Evolutionary conservation across 2,888 invertebrate species (phyloP), one percentile per base, ranked within the genome.

Genomic region (Diarsia rubi): DNA sequence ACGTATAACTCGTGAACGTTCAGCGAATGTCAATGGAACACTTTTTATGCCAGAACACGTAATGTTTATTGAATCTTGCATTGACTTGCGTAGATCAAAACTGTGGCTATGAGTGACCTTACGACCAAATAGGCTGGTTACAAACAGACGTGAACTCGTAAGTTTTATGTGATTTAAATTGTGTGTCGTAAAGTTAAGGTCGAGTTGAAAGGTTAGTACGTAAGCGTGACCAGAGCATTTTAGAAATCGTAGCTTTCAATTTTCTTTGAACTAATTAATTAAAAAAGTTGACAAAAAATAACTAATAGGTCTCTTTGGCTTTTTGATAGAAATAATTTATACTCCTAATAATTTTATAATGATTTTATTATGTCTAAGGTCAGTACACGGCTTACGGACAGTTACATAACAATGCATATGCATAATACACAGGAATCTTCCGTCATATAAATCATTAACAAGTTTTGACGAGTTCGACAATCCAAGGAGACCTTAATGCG

Each of bases 31-130:
- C 90, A 94, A 96, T 93, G 82, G 86, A 87, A 86, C 89, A 90
- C 92, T 95, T 96, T 96, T 96, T 95, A 95, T 95, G 94, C 91
- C 88, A 87, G 87, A 89, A 91, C 93, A 91, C 92, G 92, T 93
- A 89, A 92, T 93, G 94, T 94, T 94, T 95, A 96, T 95, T 95
- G 95, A 95, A 96, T 95, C 92, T 92, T 89, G 91, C 93, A 93
- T 94, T 93, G 90, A 88, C 89, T 91, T 90, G 91, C 91, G 90
- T 92, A 89, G 93, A 94, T 94, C 93, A 91, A 91, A 89, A 90
- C 88, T 86, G 79, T 81, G 74, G 78, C 82, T 76, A 73, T 70
- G 79, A 76, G 79, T 72, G 79, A 81, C 84, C 84, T 86, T 84
- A 86, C 11, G 52, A 2, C 75, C 69, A 76, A 81, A 82, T 81